Conservation (phyloP, 2,797 vertebrate genomes). For the Acipenser transmontanus region DNA sequence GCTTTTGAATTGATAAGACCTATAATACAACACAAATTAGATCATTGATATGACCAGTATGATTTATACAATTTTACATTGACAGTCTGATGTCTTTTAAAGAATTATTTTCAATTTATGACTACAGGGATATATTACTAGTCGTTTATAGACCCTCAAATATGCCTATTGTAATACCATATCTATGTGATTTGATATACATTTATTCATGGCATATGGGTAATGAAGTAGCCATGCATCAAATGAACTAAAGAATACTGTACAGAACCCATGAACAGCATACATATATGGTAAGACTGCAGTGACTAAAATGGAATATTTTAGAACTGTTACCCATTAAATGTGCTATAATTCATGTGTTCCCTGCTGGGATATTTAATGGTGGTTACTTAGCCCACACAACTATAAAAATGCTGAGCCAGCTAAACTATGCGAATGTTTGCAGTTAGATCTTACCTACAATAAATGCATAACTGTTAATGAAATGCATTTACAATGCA, state of each 20-base stretch:
- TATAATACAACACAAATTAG: background rate
- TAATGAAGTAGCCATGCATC: conserved; percentile 5
- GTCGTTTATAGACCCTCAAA: background rate
- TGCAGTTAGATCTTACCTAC: too few species aligned
- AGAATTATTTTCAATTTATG: conserved; percentile 10
- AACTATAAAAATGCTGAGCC: background rate
- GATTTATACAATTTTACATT: conserved; percentile 3
- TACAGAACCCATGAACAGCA: background rate
- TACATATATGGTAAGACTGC: background rate
- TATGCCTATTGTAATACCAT: conserved; percentile 7
- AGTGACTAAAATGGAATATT: conserved; percentile 6
- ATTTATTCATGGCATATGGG: background rate
- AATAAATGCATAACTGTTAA: too few species aligned
- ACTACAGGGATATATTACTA: conserved; percentile 7
- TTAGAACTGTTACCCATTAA: background rate
- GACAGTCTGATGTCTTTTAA: conserved; percentile 4
- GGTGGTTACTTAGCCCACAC: background rate
- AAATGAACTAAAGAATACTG: conserved; percentile 7
- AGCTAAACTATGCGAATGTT: background rate
- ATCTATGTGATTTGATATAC: conserved; percentile 4
- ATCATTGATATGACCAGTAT: background rate
- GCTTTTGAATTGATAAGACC: background rate
- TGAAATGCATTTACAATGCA: too few species aligned
- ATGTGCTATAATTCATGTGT: background rate
- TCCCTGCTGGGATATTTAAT: too few species aligned